Evolutionary conservation across 2,113 vertebrate species (phyloP).

Genomic region (Ctenodactylus gundi): DNA sequence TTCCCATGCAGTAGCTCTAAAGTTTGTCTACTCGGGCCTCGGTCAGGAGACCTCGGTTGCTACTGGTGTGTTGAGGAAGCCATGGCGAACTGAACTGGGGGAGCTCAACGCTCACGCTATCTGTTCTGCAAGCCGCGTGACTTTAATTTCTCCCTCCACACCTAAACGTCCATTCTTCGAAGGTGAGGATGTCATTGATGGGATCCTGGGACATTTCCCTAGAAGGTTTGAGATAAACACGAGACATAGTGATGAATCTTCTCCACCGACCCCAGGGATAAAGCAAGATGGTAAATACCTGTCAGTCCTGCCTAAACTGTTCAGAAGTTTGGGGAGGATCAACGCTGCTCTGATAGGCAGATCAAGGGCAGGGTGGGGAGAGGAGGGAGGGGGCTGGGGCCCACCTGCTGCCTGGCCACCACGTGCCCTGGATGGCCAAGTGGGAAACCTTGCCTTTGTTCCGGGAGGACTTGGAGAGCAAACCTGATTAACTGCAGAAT

Average conservation of each 20-base stretch:
- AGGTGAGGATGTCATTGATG: not conserved
- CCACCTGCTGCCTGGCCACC: not conserved
- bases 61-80: not conserved
- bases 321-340: not conserved
- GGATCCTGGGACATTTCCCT: not conserved
- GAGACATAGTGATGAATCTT: not conserved
- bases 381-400: not conserved
- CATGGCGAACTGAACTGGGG: not conserved
- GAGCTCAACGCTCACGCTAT: not conserved
- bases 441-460: slow-evolving; percentile 34
- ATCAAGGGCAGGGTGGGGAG: not conserved
- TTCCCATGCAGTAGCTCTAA: not conserved
- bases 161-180: not conserved
- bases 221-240: not conserved
- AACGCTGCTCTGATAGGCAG: not conserved
- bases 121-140: not conserved
- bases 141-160: not conserved
- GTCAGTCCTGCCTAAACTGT: not conserved
- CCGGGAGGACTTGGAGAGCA: not conserved
- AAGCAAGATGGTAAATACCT: not conserved
- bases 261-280: not conserved
- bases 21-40: not conserved
- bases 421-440: not conserved
- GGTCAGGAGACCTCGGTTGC: not conserved
- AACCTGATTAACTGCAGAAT: slow-evolving; percentile 61